Base-by-base conservation (phyloP, 2,888 invertebrate species). In the Amorpha juglandis region DNA sequence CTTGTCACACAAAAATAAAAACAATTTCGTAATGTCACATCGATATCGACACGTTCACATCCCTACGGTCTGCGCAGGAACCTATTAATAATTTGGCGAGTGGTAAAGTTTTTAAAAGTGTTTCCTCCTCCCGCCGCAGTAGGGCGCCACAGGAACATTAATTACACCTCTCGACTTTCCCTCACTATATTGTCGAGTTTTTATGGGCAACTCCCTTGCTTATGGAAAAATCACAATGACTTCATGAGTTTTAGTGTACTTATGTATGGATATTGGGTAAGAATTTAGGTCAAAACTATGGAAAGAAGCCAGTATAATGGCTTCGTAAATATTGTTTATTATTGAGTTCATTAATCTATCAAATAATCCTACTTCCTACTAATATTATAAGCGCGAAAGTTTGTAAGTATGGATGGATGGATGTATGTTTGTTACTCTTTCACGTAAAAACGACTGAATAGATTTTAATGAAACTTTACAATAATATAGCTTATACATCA, bases 11-110 rank as follows among this genome's bases (percentile, higher is more conserved):
- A n/a, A n/a, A 42, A 14, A 45, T 21, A 64, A 21, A 16, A 14
- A 50, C 33, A 11, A 19, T 1, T 6, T n/a, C 38, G 9, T 53
- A 35, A 33, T 48, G 0, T 21, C 62, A 48, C 14, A 67, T 64
- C 62, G 62, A 64, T 52, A 70, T 63, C 14, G 35, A 33, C 52
- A 62, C 8, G 3, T 12, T 68, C 66, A 45, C 83, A 76, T 74
- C 86, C 68, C 83, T 84, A 75, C 65, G 79, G 80, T 82, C 87
- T 78, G 73, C 80, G 80, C 78, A 80, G 81, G 79, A 90, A 91
- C 89, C 92, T 92, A 91, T 92, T 92, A 92, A 92, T 92, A 92
- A 91, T 89, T 78, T 87, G 82, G 83, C 85, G 90, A 88, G 81
- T 84, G 87, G 83, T 71, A 88, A 92, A 91, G 83, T 91, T 92